Evolutionary conservation across 2,888 invertebrate genomes (phyloP).

Genomic region (Drosophila formosana): DNA sequence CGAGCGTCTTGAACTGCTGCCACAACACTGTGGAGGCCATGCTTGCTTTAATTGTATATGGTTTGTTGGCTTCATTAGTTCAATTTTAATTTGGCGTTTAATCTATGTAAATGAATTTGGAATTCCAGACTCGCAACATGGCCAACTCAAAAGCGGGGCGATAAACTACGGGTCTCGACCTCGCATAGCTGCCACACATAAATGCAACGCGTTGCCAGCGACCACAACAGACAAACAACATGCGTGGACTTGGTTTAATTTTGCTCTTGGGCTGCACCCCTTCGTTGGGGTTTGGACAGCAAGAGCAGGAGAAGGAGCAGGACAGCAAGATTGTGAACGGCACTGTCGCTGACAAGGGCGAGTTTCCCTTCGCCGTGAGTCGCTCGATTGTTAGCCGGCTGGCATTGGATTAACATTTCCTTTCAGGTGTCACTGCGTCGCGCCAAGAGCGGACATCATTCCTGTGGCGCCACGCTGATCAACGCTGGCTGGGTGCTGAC

Average conservation of each 20-base stretch:
- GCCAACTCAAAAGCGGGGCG: slow-evolving; percentile 31
- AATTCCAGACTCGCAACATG: slow-evolving; percentile 25
- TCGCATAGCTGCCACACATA: not conserved
- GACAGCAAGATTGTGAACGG: slow-evolving; percentile 81
- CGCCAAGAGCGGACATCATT: slow-evolving; percentile 72
- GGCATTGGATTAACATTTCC: too few relatives aligned
- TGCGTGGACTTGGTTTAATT: slow-evolving; percentile 32
- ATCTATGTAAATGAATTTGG: slow-evolving; percentile 37
- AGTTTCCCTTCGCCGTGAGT: slow-evolving; percentile 82
- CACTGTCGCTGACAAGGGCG: slow-evolving; percentile 69
- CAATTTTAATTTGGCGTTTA: slow-evolving; percentile 1
- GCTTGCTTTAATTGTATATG: slow-evolving; percentile 3
- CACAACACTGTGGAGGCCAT: slow-evolving; percentile 55
- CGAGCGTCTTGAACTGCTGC: slow-evolving; percentile 76
- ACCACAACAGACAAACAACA: slow-evolving; percentile 17
- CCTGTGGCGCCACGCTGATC: slow-evolving; percentile 81
- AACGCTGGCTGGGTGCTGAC: slow-evolving; percentile 82
- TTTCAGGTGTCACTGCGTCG: slow-evolving; percentile 76
- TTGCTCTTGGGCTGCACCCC: not conserved
- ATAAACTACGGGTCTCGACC: not conserved
- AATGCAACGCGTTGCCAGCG: not conserved
- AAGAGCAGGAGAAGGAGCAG: slow-evolving; percentile 7
- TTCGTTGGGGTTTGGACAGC: not conserved
- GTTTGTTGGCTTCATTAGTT: not conserved
- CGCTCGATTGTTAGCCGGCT: not conserved